Evolutionary conservation across 2,113 vertebrate genomes (phyloP).

Genomic region (Tricholaema leucomelas): DNA sequence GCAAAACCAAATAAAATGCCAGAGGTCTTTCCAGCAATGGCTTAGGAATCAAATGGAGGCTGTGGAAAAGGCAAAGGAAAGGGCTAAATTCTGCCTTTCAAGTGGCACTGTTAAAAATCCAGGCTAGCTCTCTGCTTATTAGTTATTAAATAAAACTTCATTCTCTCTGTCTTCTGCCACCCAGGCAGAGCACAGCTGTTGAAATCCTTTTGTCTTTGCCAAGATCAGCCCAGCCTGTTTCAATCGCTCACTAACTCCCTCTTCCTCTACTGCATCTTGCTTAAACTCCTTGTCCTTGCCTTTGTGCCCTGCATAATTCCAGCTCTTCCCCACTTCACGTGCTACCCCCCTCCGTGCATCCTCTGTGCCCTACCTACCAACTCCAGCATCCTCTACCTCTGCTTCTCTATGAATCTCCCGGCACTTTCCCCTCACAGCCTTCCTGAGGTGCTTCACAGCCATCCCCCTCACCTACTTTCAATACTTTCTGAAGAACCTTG

Average conservation of each 20-base stretch:
- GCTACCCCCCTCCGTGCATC: accelerated
- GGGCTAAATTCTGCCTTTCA: neutral
- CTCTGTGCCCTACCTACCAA: neutral
- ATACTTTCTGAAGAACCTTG: neutral
- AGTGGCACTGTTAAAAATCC: neutral
- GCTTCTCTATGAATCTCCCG: neutral
- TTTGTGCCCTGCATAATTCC: constrained; percentile 19
- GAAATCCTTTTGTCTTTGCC: neutral
- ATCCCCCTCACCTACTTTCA: neutral
- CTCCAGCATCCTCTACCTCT: neutral
- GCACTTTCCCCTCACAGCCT: neutral
- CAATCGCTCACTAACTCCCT: neutral
- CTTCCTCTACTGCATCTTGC: neutral
- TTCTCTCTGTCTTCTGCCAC: neutral
- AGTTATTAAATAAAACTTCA: neutral
- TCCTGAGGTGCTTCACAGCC: neutral
- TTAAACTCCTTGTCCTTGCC: constrained; percentile 49
- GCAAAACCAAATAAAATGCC: neutral
- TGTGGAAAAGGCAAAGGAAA: neutral
- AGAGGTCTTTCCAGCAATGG: neutral
- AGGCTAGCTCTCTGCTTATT: neutral
- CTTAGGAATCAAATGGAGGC: neutral
- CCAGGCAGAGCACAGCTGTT: neutral
- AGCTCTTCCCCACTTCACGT: neutral
- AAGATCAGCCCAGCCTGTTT: neutral